A percentile compares a stretch with the other conserved stretches of the same genome.
Conservation (phyloP, 1,140 invertebrate species). For the Drosophila tropicalis region DNA sequence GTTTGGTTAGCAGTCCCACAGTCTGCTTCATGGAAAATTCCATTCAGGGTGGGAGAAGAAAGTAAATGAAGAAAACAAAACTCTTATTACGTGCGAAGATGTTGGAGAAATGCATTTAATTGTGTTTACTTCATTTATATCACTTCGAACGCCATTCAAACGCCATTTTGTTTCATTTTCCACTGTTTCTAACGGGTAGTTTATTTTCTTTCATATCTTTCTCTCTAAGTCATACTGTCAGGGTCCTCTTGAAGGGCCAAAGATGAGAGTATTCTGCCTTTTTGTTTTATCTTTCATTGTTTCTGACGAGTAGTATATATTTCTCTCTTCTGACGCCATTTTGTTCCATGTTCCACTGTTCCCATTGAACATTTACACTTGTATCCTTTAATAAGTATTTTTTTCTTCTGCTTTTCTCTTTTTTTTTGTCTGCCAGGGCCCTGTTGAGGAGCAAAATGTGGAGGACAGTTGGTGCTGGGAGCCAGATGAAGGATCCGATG, state of each 20-base stretch:
- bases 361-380: not conserved
- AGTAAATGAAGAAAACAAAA: not conserved
- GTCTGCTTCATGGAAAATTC: not conserved
- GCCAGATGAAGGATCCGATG: conserved; percentile 67
- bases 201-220: too few relatives aligned
- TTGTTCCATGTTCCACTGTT: not conserved
- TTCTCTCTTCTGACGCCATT: too few relatives aligned
- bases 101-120: too few relatives aligned
- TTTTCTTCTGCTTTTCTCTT: not conserved
- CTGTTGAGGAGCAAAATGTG: conserved; percentile 60
- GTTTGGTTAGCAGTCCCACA: not conserved
- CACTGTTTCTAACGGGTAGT: too few relatives aligned
- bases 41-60: not conserved
- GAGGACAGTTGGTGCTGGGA: conserved; percentile 86
- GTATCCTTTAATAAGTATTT: not conserved
- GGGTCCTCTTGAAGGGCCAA: too few relatives aligned
- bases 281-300: too few relatives aligned
- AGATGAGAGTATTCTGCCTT: too few relatives aligned
- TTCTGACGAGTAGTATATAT: too few relatives aligned
- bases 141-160: too few relatives aligned
- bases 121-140: too few relatives aligned
- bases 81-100: not conserved
- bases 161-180: too few relatives aligned
- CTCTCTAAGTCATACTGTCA: too few relatives aligned
- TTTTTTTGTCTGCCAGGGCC: conserved; percentile 31